Evolutionary conservation across 1,140 invertebrate species (phyloP), one percentile per base, ranked within the genome.

Genomic region (Agrypnia vestita): DNA sequence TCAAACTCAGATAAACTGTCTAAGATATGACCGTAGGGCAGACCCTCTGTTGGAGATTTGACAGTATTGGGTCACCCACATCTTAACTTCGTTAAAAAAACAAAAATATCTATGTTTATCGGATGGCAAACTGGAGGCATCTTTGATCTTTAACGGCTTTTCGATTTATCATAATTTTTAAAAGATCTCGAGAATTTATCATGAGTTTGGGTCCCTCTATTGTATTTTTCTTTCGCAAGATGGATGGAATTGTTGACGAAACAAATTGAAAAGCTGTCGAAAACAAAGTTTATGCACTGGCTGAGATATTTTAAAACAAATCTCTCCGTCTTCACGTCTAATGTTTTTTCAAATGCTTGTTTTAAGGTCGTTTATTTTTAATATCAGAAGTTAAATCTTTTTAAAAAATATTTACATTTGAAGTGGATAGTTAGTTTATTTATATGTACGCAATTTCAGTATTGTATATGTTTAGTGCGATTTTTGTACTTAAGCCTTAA

Each of bases 251-350:
- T 64, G 61, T 64, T 64, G 61, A 64, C 61, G 35, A n/a, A 64
- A 64, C 25, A 12, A 64, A 64, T 43, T 44, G 21, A 13, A 9
- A 13, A 25, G 19, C 21, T 64, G 19, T 64, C 61, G 35, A 64
- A 64, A 12, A 25, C 12, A 25, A 9, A 25, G 25, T 25, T 13
- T 64, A 25, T 64, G 12, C 6, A 10, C 4, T 35, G 7, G 25
- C 13, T 35, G 61, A 64, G 61, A 25, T 8, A 59, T 64, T 64
- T 43, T n/a, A 64, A 64, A 64, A 25, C 35, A 21, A 64, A 64
- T 64, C 61, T 44, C 13, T 44, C 25, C 61, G 25, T 8, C 19
- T 51, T 64, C 19, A 43, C 61, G 61, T 19, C 13, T 64, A 64
- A 64, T 64, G 21, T 64, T 0, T 64, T 35, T 21, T 64, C 35